Evolutionary conservation across 2,113 vertebrate genomes (phyloP).

Genomic region (Dissostichus mawsoni): DNA sequence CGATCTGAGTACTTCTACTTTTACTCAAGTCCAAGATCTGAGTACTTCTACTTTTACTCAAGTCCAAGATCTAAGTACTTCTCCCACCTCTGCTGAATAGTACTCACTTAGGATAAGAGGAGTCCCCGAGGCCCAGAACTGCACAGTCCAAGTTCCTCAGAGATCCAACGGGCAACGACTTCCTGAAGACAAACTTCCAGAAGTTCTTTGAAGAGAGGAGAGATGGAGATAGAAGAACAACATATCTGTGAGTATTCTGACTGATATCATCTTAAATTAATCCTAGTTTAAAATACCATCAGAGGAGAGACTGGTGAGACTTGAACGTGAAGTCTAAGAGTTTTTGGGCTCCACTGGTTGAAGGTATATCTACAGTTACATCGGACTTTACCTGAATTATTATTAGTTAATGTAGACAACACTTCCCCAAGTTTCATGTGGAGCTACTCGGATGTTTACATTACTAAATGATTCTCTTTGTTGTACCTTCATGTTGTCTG

Average conservation of each 20-base stretch:
- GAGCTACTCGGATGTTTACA: too few species aligned
- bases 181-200: conserved; percentile 95
- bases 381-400: too few species aligned
- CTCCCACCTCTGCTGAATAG: too few species aligned
- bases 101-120: conserved; percentile 94
- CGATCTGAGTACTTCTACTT: too few species aligned
- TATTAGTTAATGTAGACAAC: too few species aligned
- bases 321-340: too few species aligned
- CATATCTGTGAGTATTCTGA: background rate
- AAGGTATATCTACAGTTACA: too few species aligned
- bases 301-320: background rate
- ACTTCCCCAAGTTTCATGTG: too few species aligned
- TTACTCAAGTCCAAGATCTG: too few species aligned
- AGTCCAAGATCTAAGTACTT: too few species aligned
- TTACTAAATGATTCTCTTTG: background rate
- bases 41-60: too few species aligned
- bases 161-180: conserved; percentile 85
- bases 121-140: conserved; percentile 94
- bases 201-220: conserved; percentile 83
- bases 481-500: conserved; percentile 98
- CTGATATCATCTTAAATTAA: background rate
- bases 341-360: too few species aligned
- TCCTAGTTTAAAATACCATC: background rate
- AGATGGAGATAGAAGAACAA: background rate
- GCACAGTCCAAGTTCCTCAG: conserved; percentile 92